Evolutionary conservation across 2,888 invertebrate species (phyloP), one percentile per base, ranked within the genome.

Genomic region (Thereva nobilitata): DNA sequence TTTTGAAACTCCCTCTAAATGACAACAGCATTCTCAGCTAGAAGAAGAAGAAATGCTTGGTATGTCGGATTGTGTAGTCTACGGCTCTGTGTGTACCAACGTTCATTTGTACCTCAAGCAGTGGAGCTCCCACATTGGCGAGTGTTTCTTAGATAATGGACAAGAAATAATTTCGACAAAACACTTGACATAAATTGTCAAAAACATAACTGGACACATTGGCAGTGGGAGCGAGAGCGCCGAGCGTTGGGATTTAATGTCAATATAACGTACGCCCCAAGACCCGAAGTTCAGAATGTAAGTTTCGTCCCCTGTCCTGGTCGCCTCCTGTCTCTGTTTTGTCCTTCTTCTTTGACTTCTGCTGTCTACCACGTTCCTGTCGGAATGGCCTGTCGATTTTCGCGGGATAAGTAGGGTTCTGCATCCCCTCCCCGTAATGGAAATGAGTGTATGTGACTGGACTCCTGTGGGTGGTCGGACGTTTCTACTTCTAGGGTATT

Each of bases 181-280:
- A 59, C 59, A 59, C 59, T 59, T 59, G 59, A 59, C 59, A 59
- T 59, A 59, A 59, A 59, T 59, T 59, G 59, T 59, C 59, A 59
- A 59, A 59, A 59, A 59, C 59, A 59, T 59, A 59, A 59, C 59
- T 59, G 59, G 59, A 59, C 59, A 59, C 38, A 23, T 23, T 23
- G 23, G 23, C 23, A 23, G 47, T 47, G 59, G 47, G 38, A 49
- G 59, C 23, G 49, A 40, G 3, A 23, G 35, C 23, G 23, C 23
- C 23, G 23, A 23, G 23, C 23, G 23, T 45, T 7, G 8, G 40
- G 47, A 38, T 59, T 59, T 59, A 59, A 59, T 59, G 59, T 59
- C 59, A 59, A 45, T 23, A 10, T 9, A 47, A 59, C 59, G 34
- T 45, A 47, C 47, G 38, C 12, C 10, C 6, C 23, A 23, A 23